Evolutionary conservation across 2,888 invertebrate genomes (phyloP).

Genomic region (Cactoblastis cactorum): DNA sequence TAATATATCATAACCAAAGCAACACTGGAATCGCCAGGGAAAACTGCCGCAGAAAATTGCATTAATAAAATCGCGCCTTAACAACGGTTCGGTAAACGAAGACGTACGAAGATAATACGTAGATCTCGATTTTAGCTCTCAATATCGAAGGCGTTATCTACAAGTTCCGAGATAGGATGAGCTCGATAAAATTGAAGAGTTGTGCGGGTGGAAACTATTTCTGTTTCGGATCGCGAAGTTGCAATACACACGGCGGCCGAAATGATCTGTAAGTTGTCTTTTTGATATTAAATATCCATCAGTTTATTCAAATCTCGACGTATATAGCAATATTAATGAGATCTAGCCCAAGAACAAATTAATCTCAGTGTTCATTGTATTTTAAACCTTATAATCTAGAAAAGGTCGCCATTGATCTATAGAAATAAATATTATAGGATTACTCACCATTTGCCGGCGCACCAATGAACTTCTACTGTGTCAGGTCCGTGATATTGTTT

Average conservation of each 20-base stretch:
- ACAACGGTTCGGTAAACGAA: constrained; percentile 20
- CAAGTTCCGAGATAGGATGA: constrained; percentile 39
- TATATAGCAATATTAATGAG: too few species aligned
- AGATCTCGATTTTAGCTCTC: constrained; percentile 45
- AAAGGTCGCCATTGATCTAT: too few species aligned
- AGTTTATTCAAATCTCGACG: too few species aligned
- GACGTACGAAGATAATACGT: constrained; percentile 44
- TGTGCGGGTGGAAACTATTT: constrained; percentile 44
- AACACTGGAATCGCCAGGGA: too few species aligned
- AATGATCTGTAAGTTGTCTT: constrained; percentile 60
- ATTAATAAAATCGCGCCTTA: constrained; percentile 23
- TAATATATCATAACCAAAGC: too few species aligned
- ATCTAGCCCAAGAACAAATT: too few species aligned
- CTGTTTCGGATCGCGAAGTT: constrained; percentile 48
- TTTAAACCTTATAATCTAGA: too few species aligned
- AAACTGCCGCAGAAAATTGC: constrained; percentile 17
- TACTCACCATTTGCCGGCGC: too few species aligned
- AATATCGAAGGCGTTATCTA: constrained; percentile 50
- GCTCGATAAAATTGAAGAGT: constrained; percentile 67
- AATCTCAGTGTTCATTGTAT: too few species aligned
- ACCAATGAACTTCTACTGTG: too few species aligned
- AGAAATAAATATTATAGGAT: too few species aligned
- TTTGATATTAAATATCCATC: background rate
- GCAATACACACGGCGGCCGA: constrained; percentile 42
- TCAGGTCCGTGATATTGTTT: too few species aligned